Evolutionary conservation across 2,113 vertebrate genomes (phyloP).

Genomic region (Rhadina sibilatrix): DNA sequence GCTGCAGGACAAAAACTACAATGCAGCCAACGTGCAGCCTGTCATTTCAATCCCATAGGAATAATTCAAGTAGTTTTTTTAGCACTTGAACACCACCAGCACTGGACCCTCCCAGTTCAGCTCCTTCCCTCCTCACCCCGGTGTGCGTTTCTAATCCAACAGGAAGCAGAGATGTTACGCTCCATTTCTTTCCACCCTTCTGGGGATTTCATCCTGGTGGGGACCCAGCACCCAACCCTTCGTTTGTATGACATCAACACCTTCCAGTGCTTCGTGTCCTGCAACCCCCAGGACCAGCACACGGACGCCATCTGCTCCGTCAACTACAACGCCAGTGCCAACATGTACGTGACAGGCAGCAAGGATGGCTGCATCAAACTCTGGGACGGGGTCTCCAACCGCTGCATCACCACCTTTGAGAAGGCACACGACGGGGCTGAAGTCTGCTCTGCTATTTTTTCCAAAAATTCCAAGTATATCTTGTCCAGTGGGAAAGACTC

Average conservation of each 20-base stretch:
- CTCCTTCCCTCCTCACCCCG: neutral
- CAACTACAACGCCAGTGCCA: conserved; percentile 90
- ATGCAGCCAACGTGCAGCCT: neutral
- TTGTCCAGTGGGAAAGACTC: conserved; percentile 98
- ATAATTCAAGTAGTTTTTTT: neutral
- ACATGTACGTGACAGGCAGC: conserved; percentile 94
- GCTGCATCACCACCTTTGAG: conserved; percentile 93
- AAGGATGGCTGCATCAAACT: conserved; percentile 98
- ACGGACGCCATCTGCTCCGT: conserved; percentile 94
- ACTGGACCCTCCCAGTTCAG: neutral
- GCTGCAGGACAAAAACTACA: neutral
- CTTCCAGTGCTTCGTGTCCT: conserved; percentile 98
- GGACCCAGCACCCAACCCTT: conserved; percentile 94
- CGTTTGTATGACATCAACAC: conserved; percentile 97
- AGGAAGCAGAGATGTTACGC: conserved; percentile 98
- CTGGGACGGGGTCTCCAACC: conserved; percentile 97
- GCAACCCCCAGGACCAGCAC: conserved; percentile 96
- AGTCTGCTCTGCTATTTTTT: conserved; percentile 96
- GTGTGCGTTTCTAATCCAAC: neutral
- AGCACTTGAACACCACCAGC: neutral
- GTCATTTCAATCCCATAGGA: neutral
- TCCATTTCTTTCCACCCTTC: conserved; percentile 98
- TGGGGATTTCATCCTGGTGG: conserved; percentile 93
- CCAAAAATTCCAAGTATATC: conserved; percentile 98
- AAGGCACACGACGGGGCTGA: conserved; percentile 95